Evolutionary conservation across 2,888 invertebrate genomes (phyloP).

Genomic region (Tipula helvola): DNA sequence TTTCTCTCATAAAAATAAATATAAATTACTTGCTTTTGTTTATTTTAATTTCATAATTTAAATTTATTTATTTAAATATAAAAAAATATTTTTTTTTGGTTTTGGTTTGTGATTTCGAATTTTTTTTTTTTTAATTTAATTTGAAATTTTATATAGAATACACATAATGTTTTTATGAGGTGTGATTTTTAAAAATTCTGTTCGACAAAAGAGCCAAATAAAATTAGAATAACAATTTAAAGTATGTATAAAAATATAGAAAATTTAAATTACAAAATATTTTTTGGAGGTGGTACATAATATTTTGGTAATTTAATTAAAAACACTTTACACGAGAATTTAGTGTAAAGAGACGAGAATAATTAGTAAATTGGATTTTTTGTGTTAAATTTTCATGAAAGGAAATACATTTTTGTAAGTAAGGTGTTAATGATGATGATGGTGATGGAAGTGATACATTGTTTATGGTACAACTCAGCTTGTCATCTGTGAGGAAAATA

Average conservation of each 20-base stretch:
- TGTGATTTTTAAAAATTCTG: neutral
- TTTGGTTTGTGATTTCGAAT: neutral
- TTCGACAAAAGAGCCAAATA: neutral
- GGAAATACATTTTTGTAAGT: too few species aligned
- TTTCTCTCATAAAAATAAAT: neutral
- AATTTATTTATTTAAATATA: neutral
- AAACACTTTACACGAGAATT: neutral
- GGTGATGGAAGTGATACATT: too few species aligned
- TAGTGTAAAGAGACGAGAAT: neutral
- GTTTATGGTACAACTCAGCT: too few species aligned
- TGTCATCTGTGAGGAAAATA: too few species aligned
- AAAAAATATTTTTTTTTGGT: neutral
- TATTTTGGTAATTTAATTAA: neutral
- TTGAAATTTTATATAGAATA: neutral
- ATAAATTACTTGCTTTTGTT: neutral
- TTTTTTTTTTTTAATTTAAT: neutral
- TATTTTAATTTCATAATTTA: neutral
- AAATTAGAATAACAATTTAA: neutral
- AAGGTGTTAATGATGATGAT: too few species aligned
- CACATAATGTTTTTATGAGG: neutral
- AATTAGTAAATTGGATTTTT: neutral
- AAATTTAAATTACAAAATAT: neutral
- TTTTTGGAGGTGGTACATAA: neutral
- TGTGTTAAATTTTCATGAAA: neutral
- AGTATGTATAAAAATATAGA: neutral